Evolutionary conservation across 2,797 vertebrate genomes (phyloP).

Genomic region (Pangasius mekongensis): DNA sequence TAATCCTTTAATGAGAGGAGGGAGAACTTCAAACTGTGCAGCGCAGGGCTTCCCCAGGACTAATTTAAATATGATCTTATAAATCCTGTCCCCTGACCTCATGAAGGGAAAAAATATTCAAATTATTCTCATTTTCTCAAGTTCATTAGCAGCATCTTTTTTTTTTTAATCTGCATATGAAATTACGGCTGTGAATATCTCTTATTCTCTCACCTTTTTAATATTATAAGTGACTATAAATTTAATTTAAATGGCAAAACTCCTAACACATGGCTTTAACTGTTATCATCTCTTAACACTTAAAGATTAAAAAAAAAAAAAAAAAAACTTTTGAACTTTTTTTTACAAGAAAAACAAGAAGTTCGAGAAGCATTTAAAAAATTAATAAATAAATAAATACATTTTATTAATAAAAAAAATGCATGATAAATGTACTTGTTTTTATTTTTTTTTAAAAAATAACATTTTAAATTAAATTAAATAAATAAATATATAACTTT

Average conservation of each 20-base stretch:
- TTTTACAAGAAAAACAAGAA: too few species aligned
- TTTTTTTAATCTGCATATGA: not conserved
- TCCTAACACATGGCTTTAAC: not conserved
- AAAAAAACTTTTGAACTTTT: too few species aligned
- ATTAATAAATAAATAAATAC: too few species aligned
- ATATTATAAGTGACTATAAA: not conserved
- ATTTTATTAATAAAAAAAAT: too few species aligned
- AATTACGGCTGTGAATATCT: not conserved
- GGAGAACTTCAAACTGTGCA: not conserved
- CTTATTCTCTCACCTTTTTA: not conserved
- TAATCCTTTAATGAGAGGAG: not conserved
- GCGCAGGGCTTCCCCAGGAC: not conserved
- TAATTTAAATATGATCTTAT: slow-evolving; percentile 8
- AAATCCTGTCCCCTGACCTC: not conserved
- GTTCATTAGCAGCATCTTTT: not conserved
- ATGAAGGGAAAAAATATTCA: not conserved
- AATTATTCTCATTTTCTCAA: not conserved
- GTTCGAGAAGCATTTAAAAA: too few species aligned
- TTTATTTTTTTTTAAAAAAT: too few species aligned
- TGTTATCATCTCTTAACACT: not conserved
- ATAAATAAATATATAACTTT: too few species aligned
- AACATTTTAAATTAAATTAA: too few species aligned
- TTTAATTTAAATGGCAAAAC: not conserved
- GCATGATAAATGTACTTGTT: too few species aligned
- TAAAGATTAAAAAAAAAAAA: not conserved